phyloP scores from a whole-genome alignment of 1,140 invertebrate species.

The Drosophila hydei region DNA sequence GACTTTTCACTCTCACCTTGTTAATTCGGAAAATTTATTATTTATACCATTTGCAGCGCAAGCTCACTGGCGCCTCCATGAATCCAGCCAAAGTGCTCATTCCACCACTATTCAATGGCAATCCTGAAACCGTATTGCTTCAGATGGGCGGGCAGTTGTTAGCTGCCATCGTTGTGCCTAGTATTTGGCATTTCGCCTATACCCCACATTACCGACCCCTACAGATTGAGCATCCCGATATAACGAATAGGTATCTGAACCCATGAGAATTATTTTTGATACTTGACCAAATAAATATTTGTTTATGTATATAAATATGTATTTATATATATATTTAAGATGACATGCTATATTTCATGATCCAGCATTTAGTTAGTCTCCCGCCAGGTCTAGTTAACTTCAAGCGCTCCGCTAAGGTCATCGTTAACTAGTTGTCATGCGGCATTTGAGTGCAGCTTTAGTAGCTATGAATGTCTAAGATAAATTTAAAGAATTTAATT shows the following conservation, averaged over 20 bases:
- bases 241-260: constrained; percentile 3
- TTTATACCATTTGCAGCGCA: constrained; percentile 12
- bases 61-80: constrained; percentile 51
- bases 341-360: too few relatives aligned
- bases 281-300: background rate
- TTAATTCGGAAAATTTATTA: background rate
- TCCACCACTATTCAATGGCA: constrained; percentile 37
- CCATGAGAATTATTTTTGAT: constrained; percentile 2
- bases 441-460: constrained; percentile 10
- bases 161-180: constrained; percentile 39
- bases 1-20: background rate
- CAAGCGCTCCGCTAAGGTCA: background rate
- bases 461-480: background rate
- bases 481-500: background rate
- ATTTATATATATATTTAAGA: background rate
- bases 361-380: constrained; percentile 3
- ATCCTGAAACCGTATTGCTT: constrained; percentile 23
- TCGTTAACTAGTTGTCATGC: constrained; percentile 3
- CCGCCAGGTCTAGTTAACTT: constrained; percentile 9
- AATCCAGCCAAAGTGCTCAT: constrained; percentile 49
- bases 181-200: constrained; percentile 35
- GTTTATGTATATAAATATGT: background rate
- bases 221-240: background rate
- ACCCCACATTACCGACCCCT: constrained; percentile 15
- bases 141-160: constrained; percentile 49